Percentiles rank a stretch among this genome's conserved stretches.
Conservation (phyloP, 2,888 invertebrate species). For the Heliconius sara region DNA sequence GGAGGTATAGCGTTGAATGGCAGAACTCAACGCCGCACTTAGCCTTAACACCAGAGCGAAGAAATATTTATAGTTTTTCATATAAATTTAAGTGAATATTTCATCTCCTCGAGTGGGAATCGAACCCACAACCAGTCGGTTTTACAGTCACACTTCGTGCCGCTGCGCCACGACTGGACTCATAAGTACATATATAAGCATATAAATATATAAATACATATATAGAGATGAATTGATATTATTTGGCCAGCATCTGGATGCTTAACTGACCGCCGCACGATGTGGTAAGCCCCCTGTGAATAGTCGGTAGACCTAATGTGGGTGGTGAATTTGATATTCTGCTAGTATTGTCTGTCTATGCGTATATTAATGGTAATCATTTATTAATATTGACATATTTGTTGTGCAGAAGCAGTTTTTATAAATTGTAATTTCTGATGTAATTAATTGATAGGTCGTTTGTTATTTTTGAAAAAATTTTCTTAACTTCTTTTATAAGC, state of each 20-base stretch:
- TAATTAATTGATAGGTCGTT: neutral
- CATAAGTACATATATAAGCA: no score
- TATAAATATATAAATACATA: neutral
- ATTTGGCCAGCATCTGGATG: slow-evolving; percentile 22
- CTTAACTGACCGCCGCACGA: slow-evolving; percentile 30
- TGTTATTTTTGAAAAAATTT: neutral
- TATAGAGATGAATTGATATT: slow-evolving; percentile 3
- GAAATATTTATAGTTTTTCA: no score
- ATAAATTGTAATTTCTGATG: no score
- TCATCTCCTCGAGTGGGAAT: no score
- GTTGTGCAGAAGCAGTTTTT: neutral
- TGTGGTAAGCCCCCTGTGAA: slow-evolving; percentile 32
- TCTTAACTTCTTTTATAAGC: neutral
- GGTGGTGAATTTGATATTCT: slow-evolving; percentile 28
- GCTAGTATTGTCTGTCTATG: neutral
- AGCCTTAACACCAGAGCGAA: no score
- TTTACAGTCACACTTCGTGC: no score
- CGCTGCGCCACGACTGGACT: neutral
- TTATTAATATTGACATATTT: neutral
- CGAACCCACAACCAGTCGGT: no score
- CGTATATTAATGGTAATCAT: slow-evolving; percentile 1
- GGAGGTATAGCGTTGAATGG: no score
- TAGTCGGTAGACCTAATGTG: slow-evolving; percentile 30
- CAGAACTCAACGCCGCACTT: no score
- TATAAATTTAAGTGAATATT: no score